Percentiles rank a stretch among this genome's conserved stretches.
phyloP scores from a whole-genome alignment of 2,888 invertebrate genomes.

The Ceraclea dissimilis region DNA sequence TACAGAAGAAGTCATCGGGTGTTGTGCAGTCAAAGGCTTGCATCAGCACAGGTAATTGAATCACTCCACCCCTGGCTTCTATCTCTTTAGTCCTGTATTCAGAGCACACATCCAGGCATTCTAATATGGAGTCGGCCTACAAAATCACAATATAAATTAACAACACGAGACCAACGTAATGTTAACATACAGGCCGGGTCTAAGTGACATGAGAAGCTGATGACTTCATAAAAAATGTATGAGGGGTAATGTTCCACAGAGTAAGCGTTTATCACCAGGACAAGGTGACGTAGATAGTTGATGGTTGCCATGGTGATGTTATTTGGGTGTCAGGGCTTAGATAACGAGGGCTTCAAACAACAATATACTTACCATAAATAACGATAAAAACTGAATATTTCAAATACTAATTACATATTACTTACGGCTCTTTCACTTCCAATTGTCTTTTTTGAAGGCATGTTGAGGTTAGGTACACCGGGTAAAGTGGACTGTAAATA shows the following conservation, averaged over 20 bases:
- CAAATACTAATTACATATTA: constrained; percentile 23
- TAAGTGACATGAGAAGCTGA: too few relatives aligned
- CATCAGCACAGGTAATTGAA: constrained; percentile 71
- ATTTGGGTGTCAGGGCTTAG: too few relatives aligned
- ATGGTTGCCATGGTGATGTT: too few relatives aligned
- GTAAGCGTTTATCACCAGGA: too few relatives aligned
- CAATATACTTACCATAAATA: too few relatives aligned
- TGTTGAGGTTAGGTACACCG: constrained; percentile 64
- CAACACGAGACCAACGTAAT: too few relatives aligned
- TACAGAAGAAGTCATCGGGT: constrained; percentile 72
- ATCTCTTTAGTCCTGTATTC: constrained; percentile 53
- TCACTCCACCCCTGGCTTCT: constrained; percentile 39
- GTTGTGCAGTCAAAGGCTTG: constrained; percentile 66
- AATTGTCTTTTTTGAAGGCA: constrained; percentile 83
- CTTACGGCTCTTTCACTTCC: constrained; percentile 81
- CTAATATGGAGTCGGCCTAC: constrained; percentile 81
- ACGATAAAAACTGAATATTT: too few relatives aligned
- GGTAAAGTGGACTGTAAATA: constrained; percentile 50
- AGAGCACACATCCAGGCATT: constrained; percentile 75
- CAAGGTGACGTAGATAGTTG: too few relatives aligned
- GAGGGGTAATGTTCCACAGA: too few relatives aligned
- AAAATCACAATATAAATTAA: constrained; percentile 19
- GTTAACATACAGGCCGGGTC: too few relatives aligned
- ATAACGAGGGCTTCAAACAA: too few relatives aligned
- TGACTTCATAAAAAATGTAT: too few relatives aligned